Base-by-base conservation (phyloP, 2,113 vertebrate genomes). In the Leptobrachium ailaonicum region DNA sequence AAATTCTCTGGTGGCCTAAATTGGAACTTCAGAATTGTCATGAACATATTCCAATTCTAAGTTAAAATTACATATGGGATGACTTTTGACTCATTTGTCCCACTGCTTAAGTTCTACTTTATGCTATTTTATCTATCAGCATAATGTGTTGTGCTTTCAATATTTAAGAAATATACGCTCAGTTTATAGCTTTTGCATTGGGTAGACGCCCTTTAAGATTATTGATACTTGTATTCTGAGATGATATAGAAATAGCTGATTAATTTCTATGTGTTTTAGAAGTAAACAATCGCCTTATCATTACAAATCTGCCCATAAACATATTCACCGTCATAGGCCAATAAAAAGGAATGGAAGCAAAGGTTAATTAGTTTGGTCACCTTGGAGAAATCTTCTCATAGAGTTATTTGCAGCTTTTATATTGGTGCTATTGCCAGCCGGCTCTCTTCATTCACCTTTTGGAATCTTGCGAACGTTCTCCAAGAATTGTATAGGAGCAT, bases 161-260 rank as follows among this genome's bases (percentile, higher is more conserved):
- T 64, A 10, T 75, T 45, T 75, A 20, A 63, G 41, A 41, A 60
- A 58, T 42, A n/a, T 11, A 41, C 44, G 42, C 43, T 47, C 64
- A 54, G 50, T 54, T 4, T 41, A 41, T 14, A 10, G 42, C 53
- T 14, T 56, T 41, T 71, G 20, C 40, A 10, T 45, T 63, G 76
- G n/a, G 32, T 80, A 4, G 14, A 14, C 73, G 62, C 73, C 77
- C 77, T 80, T 80, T 71, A 80, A 73, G 77, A 71, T 73, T 73
- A 73, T 73, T 66, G 70, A 66, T 42, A 53, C 45, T 73, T 73
- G 66, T 73, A 73, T 73, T 73, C 77, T 58, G 41, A 73, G 73
- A 80, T 32, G 20, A 32, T 32, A 32, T 73, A 47, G 70, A 73
- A 80, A 80, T 80, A 73, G 71, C 71, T 66, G 62, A 66, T 58